Conservation (phyloP, 2,113 vertebrate species). For the Gila orcuttii region DNA sequence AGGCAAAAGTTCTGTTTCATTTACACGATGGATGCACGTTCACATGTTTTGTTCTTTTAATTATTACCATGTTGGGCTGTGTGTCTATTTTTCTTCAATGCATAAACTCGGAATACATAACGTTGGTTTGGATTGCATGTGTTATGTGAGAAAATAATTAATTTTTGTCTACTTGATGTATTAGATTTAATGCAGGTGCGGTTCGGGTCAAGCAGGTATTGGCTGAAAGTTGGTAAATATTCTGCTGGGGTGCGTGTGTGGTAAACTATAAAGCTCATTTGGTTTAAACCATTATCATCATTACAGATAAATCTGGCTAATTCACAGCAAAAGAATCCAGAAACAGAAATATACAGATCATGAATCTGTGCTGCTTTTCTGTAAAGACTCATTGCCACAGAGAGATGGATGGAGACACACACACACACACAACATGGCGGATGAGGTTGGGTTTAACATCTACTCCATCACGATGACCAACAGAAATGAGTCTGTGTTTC, state of each 20-base stretch:
- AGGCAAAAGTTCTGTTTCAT: too few species aligned
- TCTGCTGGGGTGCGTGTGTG: background rate
- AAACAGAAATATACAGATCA: background rate
- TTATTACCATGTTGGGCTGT: too few species aligned
- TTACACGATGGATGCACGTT: too few species aligned
- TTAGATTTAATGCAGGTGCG: too few species aligned
- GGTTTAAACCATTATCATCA: background rate
- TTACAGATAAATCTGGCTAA: background rate
- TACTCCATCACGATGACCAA: background rate
- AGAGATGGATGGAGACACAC: background rate
- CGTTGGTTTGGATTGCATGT: too few species aligned
- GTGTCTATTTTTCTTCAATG: too few species aligned
- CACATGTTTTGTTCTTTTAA: too few species aligned
- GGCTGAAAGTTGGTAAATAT: background rate
- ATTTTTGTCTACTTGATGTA: too few species aligned
- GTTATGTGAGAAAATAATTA: too few species aligned
- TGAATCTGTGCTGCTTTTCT: conserved; percentile 5
- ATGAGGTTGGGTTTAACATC: background rate
- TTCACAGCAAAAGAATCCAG: background rate
- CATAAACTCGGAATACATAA: too few species aligned
- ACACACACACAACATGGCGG: background rate
- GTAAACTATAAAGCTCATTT: conserved; percentile 4
- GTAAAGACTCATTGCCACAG: background rate
- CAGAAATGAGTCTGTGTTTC: background rate
- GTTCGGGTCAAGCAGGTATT: too few species aligned